Percentiles rank a stretch among this genome's conserved stretches.
phyloP scores from a whole-genome alignment of 1,140 invertebrate genomes.

The Pseudomyrmex concolor region DNA sequence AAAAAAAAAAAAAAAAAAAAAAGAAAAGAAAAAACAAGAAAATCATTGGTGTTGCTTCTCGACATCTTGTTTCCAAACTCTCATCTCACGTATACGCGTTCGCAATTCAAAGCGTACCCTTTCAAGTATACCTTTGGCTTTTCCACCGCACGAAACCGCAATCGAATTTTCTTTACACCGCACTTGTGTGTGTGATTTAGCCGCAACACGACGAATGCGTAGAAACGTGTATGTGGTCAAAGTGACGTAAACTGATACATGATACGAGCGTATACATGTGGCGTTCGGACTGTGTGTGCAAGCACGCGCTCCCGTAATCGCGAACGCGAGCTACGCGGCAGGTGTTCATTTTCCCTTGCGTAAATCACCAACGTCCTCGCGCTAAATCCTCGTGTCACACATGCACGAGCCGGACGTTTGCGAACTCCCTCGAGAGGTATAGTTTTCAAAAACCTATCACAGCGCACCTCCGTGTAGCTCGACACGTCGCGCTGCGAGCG shows the following conservation, averaged over 20 bases:
- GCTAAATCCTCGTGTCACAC: constrained; percentile 27
- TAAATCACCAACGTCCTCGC: constrained; percentile 15
- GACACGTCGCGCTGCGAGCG: too few species aligned
- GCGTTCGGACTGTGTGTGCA: constrained; percentile 19
- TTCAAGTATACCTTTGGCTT: not conserved
- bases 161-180: not conserved
- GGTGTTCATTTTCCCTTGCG: constrained; percentile 3
- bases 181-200: constrained; percentile 15
- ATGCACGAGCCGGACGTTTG: not conserved
- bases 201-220: constrained; percentile 15
- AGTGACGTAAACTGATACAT: constrained; percentile 34
- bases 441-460: too few species aligned
- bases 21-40: too few species aligned
- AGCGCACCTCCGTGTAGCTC: too few species aligned
- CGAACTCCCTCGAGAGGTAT: too few species aligned
- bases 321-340: constrained; percentile 36
- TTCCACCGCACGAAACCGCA: not conserved
- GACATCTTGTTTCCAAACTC: not conserved
- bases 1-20: not conserved
- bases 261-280: constrained; percentile 20
- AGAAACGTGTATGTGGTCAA: constrained; percentile 48
- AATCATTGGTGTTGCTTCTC: constrained; percentile 16
- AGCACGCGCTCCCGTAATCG: not conserved
- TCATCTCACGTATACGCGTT: not conserved
- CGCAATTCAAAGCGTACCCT: too few species aligned